A percentile compares a stretch with the other conserved stretches of the same genome.
phyloP scores from a whole-genome alignment of 2,113 vertebrate species.

The Paramisgurnus dabryanus region DNA sequence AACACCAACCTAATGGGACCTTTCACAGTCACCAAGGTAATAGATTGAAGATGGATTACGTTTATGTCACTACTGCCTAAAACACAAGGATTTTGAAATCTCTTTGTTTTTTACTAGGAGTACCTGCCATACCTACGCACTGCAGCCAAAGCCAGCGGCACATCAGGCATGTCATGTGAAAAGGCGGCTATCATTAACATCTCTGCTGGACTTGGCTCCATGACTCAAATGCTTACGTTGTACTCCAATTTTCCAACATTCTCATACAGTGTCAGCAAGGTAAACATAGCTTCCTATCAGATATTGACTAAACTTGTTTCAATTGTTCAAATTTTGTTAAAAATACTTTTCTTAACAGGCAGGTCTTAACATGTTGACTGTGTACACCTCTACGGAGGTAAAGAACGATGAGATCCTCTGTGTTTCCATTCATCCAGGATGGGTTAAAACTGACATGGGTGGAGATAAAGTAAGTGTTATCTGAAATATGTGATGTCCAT shows the following conservation, averaged over 20 bases:
- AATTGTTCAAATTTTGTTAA: no score
- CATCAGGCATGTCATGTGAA: conserved; percentile 64
- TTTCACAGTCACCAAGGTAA: conserved; percentile 69
- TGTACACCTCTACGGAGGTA: conserved; percentile 1
- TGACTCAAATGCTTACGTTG: conserved; percentile 38
- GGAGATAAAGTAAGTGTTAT: conserved; percentile 26
- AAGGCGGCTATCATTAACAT: conserved; percentile 71
- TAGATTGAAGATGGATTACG: neutral
- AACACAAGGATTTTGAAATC: neutral
- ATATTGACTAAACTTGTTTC: no score
- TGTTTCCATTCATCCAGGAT: conserved; percentile 30
- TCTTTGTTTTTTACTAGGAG: conserved; percentile 47
- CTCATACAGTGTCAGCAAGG: conserved; percentile 70
- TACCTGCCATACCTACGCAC: conserved; percentile 68
- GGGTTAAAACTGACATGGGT: conserved; percentile 48
- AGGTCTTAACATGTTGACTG: conserved; percentile 49
- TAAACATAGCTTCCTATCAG: conserved; percentile 28
- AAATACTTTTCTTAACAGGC: conserved; percentile 27
- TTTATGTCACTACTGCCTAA: neutral
- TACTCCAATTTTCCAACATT: conserved; percentile 31
- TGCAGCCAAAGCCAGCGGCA: conserved; percentile 58
- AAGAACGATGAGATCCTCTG: conserved; percentile 33
- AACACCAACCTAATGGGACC: conserved; percentile 68
- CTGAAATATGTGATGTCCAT: no score
- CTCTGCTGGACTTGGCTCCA: conserved; percentile 63